Percentiles rank a stretch among this genome's conserved stretches.
Evolutionary conservation across 2,888 invertebrate genomes (phyloP).

Genomic region (Scrobipalpa costella): DNA sequence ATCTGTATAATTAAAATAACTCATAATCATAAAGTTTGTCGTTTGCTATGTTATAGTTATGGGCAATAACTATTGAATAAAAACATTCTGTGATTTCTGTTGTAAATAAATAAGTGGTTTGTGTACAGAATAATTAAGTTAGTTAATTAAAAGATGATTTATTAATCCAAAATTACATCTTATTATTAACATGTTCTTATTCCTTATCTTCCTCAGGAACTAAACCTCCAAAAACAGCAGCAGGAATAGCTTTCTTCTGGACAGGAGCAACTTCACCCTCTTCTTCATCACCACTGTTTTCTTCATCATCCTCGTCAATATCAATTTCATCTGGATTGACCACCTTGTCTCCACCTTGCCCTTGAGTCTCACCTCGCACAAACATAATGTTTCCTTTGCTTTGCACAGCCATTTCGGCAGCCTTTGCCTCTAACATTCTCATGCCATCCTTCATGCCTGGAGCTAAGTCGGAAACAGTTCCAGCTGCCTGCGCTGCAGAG

Average conservation of each 20-base stretch:
- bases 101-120: constrained; percentile 61
- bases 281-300: constrained; percentile 82
- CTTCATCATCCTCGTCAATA: constrained; percentile 86
- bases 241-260: constrained; percentile 92
- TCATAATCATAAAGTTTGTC: background rate
- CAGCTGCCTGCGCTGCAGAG: constrained; percentile 84
- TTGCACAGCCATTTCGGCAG: constrained; percentile 84
- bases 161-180: constrained; percentile 41
- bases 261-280: constrained; percentile 85
- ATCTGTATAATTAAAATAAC: too few species aligned
- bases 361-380: constrained; percentile 93
- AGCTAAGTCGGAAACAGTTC: constrained; percentile 86
- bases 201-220: constrained; percentile 51
- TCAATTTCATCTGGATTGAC: constrained; percentile 94
- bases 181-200: constrained; percentile 36
- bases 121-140: constrained; percentile 57
- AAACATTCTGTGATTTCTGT: constrained; percentile 66
- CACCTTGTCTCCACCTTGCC: constrained; percentile 85
- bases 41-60: constrained; percentile 1
- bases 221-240: constrained; percentile 95
- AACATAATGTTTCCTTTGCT: constrained; percentile 87
- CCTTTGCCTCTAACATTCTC: constrained; percentile 93
- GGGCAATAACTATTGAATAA: constrained; percentile 37
- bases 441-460: constrained; percentile 92
- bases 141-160: constrained; percentile 61